Conservation (phyloP, 2,113 vertebrate species). For the Lophius piscatorius region DNA sequence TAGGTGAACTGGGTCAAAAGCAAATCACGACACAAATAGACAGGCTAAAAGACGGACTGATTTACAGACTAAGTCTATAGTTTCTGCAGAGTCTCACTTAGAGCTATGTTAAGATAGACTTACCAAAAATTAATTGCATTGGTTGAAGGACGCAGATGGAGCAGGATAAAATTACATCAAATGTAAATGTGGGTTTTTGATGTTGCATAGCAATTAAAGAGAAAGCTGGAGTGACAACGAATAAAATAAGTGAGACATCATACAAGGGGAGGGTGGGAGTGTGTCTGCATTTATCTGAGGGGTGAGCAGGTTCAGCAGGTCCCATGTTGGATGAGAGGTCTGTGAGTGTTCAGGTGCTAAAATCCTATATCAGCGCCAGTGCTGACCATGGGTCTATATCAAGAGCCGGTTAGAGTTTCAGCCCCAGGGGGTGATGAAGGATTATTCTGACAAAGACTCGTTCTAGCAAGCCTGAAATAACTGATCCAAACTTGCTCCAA, state of each 20-base stretch:
- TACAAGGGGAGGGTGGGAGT: slow-evolving; percentile 25
- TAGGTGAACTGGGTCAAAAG: slow-evolving; percentile 16
- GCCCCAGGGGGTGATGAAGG: slow-evolving; percentile 54
- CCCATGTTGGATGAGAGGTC: slow-evolving; percentile 62
- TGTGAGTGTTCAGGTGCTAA: slow-evolving; percentile 74
- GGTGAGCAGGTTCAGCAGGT: slow-evolving; percentile 75
- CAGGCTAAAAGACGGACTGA: slow-evolving; percentile 27
- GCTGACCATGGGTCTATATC: slow-evolving; percentile 79
- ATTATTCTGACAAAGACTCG: slow-evolving; percentile 76
- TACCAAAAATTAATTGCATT: slow-evolving; percentile 36
- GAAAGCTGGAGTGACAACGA: slow-evolving; percentile 31
- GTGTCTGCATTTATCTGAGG: slow-evolving; percentile 46
- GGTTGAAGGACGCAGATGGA: slow-evolving; percentile 33
- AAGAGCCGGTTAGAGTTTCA: slow-evolving; percentile 72
- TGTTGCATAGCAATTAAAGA: slow-evolving; percentile 33
- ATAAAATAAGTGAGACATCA: slow-evolving; percentile 28
- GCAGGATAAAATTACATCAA: slow-evolving; percentile 29
- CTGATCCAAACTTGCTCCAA: slow-evolving; percentile 64
- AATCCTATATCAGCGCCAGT: slow-evolving; percentile 75
- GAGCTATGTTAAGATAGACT: slow-evolving; percentile 4
- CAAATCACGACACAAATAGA: slow-evolving; percentile 27
- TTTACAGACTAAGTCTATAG: slow-evolving; percentile 26
- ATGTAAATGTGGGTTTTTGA: slow-evolving; percentile 37
- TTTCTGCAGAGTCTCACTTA: slow-evolving; percentile 20
- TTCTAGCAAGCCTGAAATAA: slow-evolving; percentile 76